phyloP scores from a whole-genome alignment of 2,113 vertebrate genomes.

The Chloroceryle aenea region DNA sequence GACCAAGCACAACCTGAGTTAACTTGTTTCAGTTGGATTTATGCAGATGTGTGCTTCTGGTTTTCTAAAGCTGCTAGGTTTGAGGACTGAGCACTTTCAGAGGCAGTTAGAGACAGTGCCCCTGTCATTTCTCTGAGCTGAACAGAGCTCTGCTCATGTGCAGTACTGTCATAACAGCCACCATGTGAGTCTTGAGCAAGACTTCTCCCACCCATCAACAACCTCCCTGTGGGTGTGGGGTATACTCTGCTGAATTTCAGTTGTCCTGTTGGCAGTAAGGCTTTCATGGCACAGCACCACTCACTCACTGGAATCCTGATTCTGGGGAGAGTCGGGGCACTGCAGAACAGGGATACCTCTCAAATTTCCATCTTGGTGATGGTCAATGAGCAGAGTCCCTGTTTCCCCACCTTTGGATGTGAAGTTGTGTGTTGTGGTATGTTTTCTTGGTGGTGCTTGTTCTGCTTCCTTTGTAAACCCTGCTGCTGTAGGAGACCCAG shows the following conservation, averaged over 20 bases:
- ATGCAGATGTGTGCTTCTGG: not conserved
- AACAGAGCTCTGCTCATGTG: not conserved
- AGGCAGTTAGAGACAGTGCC: not conserved
- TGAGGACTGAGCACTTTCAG: not conserved
- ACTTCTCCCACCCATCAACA: no score
- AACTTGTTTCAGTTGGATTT: not conserved
- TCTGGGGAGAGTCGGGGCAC: not conserved
- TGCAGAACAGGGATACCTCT: not conserved
- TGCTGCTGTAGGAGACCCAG: not conserved
- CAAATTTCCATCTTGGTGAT: not conserved
- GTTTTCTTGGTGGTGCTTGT: not conserved
- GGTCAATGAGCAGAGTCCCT: not conserved
- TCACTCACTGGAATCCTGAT: not conserved
- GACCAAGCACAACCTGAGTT: not conserved
- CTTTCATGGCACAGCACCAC: not conserved
- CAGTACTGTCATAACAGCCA: not conserved
- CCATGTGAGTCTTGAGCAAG: accelerated
- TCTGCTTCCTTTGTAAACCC: not conserved
- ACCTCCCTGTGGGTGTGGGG: not conserved
- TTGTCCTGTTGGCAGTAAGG: not conserved
- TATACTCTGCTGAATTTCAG: not conserved
- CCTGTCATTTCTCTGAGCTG: not conserved
- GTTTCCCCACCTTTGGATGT: not conserved
- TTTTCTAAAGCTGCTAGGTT: not conserved
- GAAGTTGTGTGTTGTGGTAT: not conserved